Evolutionary conservation across 2,113 vertebrate species (phyloP).

Genomic region (Camelus bactrianus): DNA sequence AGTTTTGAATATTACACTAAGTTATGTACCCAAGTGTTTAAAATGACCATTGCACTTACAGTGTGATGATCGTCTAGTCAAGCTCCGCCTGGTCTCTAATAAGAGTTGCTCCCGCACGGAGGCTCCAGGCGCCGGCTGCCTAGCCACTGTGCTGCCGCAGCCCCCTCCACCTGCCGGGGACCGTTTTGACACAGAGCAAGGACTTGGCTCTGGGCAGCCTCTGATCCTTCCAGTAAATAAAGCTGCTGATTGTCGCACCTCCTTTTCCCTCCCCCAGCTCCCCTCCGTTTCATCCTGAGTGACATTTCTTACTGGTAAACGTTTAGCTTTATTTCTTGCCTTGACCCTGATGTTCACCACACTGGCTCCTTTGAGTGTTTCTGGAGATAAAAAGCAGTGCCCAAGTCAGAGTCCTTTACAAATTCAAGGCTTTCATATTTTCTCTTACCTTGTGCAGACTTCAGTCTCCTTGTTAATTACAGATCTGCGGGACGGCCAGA

Average conservation of each 20-base stretch:
- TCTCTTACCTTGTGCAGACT: background rate
- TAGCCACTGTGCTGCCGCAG: background rate
- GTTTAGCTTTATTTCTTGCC: background rate
- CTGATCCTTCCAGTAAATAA: background rate
- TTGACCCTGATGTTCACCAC: background rate
- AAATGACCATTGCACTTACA: background rate
- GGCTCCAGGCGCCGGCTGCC: background rate
- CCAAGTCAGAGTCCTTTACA: slow-evolving; percentile 7
- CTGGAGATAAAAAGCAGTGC: background rate
- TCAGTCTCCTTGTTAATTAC: slow-evolving; percentile 38
- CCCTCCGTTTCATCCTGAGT: too few relatives aligned
- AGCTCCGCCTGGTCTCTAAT: background rate
- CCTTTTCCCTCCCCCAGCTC: rapidly evolving
- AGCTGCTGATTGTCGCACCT: background rate
- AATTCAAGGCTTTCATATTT: background rate
- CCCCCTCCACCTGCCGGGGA: background rate
- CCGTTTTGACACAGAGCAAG: background rate
- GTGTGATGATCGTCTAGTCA: background rate
- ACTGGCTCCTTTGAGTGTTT: background rate
- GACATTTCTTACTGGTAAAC: background rate
- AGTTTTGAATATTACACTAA: background rate
- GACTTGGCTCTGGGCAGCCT: background rate
- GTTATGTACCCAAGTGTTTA: background rate
- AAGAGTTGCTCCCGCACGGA: background rate
- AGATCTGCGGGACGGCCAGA: background rate